Conservation (phyloP, 2,113 vertebrate genomes). For the Caloenas nicobarica region DNA sequence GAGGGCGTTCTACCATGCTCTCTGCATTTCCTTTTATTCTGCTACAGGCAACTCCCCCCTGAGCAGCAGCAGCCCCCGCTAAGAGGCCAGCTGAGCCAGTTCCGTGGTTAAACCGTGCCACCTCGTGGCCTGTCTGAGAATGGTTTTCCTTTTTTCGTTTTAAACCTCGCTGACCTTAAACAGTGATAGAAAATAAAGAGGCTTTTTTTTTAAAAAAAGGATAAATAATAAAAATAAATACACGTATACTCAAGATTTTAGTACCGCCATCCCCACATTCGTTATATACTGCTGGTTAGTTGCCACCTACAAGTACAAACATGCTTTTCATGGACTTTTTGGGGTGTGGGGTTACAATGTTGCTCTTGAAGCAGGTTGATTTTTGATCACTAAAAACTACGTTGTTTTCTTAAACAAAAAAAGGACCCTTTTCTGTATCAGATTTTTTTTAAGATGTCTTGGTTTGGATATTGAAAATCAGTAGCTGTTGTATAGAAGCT, state of each 20-base stretch:
- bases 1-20: background rate
- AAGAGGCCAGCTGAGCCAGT: rapidly evolving
- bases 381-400: background rate
- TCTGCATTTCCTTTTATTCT: background rate
- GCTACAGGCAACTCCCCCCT: background rate
- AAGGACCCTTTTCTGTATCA: rapidly evolving
- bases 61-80: background rate
- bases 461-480: background rate
- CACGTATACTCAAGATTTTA: background rate
- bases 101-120: conserved; percentile 50
- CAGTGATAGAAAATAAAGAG: background rate
- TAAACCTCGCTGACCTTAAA: background rate
- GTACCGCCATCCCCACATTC: background rate
- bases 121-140: conserved; percentile 36
- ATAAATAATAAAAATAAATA: no score
- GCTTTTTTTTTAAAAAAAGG: background rate
- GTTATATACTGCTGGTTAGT: background rate
- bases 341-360: background rate
- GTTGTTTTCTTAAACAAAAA: rapidly evolving
- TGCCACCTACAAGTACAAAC: background rate
- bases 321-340: background rate
- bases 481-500: background rate
- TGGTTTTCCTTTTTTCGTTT: background rate
- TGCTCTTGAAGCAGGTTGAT: background rate
- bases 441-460: background rate